Conservation (phyloP, 2,888 invertebrate species). For the Mythimna lalbum region DNA sequence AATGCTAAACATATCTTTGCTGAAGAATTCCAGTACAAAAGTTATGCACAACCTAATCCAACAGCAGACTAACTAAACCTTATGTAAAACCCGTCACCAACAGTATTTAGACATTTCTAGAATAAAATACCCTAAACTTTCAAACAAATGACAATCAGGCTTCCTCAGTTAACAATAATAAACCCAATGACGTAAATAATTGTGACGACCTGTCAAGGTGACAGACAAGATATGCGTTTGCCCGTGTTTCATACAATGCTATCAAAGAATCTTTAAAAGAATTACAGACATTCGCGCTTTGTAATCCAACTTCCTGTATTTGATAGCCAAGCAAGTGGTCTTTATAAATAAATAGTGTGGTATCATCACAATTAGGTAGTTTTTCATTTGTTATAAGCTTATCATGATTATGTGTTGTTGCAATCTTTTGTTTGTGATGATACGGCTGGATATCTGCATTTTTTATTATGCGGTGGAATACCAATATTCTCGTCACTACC, state of each 20-base stretch:
- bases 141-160: slow-evolving; percentile 7
- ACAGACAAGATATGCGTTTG: slow-evolving; percentile 41
- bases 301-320: slow-evolving; percentile 25
- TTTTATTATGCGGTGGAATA: background rate
- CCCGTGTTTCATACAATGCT: slow-evolving; percentile 53
- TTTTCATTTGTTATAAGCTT: slow-evolving; percentile 2
- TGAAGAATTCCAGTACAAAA: background rate
- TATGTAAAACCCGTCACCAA: background rate
- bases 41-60: background rate
- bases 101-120: background rate
- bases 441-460: background rate
- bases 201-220: slow-evolving; percentile 58
- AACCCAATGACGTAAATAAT: slow-evolving; percentile 41
- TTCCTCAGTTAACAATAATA: slow-evolving; percentile 11
- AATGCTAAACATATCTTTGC: background rate
- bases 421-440: background rate
- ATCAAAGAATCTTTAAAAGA: slow-evolving; percentile 54
- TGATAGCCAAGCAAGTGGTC: slow-evolving; percentile 9
- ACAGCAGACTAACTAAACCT: background rate
- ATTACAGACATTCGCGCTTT: slow-evolving; percentile 49
- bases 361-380: slow-evolving; percentile 9
- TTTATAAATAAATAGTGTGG: slow-evolving; percentile 24
- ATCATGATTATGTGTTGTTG: background rate
- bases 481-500: background rate
- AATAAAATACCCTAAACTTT: background rate